These are phyloP conservation scores for Platerodrilus igneus DNA, from an alignment of 2,888 invertebrate species.

Conservation along the genomic window DNA sequence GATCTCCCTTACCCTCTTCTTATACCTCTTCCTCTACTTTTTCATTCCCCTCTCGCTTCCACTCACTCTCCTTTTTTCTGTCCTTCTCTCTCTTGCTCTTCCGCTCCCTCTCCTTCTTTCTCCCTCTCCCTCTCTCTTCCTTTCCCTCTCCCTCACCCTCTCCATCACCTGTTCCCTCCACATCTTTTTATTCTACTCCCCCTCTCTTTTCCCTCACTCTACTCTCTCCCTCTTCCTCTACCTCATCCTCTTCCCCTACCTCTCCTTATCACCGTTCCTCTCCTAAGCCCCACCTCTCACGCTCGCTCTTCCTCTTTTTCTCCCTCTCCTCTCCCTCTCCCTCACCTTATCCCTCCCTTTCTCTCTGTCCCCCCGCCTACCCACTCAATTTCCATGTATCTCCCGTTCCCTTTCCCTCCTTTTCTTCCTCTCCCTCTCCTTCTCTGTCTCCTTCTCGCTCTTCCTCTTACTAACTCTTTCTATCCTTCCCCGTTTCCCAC, in stretches of 20 bases:
- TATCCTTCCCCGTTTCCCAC: neutral
- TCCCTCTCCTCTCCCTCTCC: slow-evolving; percentile 2
- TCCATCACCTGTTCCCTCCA: too few species aligned
- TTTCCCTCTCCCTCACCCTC: too few species aligned
- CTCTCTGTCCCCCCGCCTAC: slow-evolving; percentile 3
- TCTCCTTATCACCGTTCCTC: slow-evolving; percentile 3
- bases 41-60: too few species aligned
- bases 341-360: slow-evolving; percentile 1
- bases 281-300: slow-evolving; percentile 1
- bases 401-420: neutral
- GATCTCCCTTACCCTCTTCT: too few species aligned
- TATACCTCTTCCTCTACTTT: too few species aligned
- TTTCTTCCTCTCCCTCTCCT: neutral
- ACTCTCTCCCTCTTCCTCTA: slow-evolving; percentile 9
- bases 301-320: neutral
- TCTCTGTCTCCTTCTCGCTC: neutral
- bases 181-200: too few species aligned
- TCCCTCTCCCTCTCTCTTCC: too few species aligned
- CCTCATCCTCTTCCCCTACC: slow-evolving; percentile 10
- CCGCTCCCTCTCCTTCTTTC: too few species aligned
- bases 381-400: neutral
- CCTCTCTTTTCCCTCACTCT: too few species aligned
- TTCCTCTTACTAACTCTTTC: neutral
- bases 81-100: too few species aligned
- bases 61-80: too few species aligned